These are phyloP conservation scores for Acheta domesticus DNA, from an alignment of 2,888 invertebrate genomes.

Conservation along the genomic window DNA sequence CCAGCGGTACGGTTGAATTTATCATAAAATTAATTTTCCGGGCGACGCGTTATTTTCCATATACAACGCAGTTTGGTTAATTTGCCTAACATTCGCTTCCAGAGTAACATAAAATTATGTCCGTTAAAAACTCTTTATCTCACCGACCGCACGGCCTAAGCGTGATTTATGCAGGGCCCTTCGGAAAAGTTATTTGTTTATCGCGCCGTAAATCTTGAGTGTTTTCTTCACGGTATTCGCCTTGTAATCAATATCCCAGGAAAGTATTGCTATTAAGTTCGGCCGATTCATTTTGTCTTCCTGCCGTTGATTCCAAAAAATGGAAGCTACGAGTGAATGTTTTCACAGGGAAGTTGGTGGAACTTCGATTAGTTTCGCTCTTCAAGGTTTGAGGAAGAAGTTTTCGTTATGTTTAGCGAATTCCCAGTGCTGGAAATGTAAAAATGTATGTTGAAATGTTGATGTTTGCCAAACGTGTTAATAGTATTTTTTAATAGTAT, in stretches of 20 bases:
- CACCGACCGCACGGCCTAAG: background rate
- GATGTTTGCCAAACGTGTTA: too few species aligned
- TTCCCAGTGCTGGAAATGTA: too few species aligned
- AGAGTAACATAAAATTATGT: background rate
- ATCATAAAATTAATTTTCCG: slow-evolving; percentile 10
- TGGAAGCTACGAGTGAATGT: too few species aligned
- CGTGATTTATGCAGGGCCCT: background rate
- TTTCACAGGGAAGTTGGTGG: too few species aligned
- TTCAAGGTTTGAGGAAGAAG: too few species aligned
- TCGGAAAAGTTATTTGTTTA: slow-evolving; percentile 9
- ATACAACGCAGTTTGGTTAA: slow-evolving; percentile 4
- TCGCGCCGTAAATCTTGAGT: background rate
- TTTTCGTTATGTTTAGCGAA: too few species aligned
- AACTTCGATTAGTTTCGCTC: too few species aligned
- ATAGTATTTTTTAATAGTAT: too few species aligned
- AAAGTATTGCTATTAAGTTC: background rate
- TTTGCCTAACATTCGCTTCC: background rate
- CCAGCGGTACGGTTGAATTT: background rate
- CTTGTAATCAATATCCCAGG: background rate
- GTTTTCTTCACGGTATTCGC: background rate
- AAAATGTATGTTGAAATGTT: too few species aligned
- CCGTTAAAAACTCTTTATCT: slow-evolving; percentile 18
- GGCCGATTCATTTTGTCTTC: background rate
- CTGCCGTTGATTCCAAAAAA: too few species aligned
- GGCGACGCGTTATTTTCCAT: background rate